Evolutionary conservation across 2,888 invertebrate species (phyloP).

Genomic region (Drosophila borealis): DNA sequence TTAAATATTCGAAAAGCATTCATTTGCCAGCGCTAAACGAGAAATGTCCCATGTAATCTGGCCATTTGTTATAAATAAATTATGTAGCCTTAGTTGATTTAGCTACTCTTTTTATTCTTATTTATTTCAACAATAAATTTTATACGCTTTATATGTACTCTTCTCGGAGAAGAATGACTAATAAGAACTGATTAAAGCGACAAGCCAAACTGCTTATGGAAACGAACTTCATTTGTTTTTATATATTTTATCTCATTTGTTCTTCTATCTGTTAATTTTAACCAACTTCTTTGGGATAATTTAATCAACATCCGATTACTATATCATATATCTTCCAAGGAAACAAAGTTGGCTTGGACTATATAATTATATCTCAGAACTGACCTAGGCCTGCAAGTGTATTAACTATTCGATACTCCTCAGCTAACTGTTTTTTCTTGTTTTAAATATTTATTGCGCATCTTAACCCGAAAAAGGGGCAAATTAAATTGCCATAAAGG

Average conservation of each 20-base stretch:
- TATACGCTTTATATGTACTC: conserved; percentile 21
- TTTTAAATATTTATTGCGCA: conserved; percentile 57
- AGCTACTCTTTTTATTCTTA: conserved; percentile 4
- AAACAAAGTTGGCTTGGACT: too few species aligned
- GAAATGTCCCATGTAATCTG: conserved; percentile 44
- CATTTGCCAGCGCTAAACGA: conserved; percentile 20
- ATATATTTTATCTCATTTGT: background rate
- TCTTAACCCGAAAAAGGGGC: conserved; percentile 34
- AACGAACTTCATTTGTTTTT: too few species aligned
- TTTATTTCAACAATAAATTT: conserved; percentile 22
- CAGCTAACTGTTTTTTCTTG: background rate
- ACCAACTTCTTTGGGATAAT: too few species aligned
- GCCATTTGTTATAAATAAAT: conserved; percentile 67
- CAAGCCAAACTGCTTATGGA: too few species aligned
- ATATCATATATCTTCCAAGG: too few species aligned
- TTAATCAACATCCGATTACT: too few species aligned
- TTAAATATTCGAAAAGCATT: conserved; percentile 47
- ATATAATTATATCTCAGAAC: too few species aligned
- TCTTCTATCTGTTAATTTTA: too few species aligned
- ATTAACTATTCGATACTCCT: conserved; percentile 2
- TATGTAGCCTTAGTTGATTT: conserved; percentile 45
- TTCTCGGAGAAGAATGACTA: background rate
- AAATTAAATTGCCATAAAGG: conserved; percentile 72
- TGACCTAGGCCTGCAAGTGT: background rate
- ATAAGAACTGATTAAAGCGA: too few species aligned